Conservation (phyloP, 2,888 invertebrate species). For the Bibio marci region DNA sequence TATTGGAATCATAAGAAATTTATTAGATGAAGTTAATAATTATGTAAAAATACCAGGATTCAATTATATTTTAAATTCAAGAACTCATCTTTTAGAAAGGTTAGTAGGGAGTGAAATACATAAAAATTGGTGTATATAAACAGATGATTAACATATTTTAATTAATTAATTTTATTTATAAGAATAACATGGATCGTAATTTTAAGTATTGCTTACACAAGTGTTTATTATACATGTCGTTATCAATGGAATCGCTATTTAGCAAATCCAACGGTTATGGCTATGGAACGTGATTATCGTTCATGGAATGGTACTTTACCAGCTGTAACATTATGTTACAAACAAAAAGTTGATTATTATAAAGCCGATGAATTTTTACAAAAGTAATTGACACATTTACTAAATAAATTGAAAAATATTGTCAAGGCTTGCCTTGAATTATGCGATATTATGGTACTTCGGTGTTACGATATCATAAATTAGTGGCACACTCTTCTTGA, state of each 20-base stretch:
- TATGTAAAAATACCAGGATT: no score
- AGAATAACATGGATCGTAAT: not conserved
- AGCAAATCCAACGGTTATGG: constrained; percentile 24
- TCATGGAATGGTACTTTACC: constrained; percentile 26
- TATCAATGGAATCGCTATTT: constrained; percentile 18
- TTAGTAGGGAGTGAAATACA: no score
- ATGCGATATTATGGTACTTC: no score
- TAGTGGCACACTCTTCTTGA: no score
- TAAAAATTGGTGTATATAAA: no score
- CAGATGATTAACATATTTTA: no score
- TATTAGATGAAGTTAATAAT: no score
- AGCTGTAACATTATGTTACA: constrained; percentile 25
- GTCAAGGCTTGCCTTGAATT: not conserved
- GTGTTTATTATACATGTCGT: not conserved
- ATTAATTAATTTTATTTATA: no score
- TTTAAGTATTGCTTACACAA: not conserved
- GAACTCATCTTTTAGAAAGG: no score
- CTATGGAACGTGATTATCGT: constrained; percentile 25
- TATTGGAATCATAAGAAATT: no score
- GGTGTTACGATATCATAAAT: no score
- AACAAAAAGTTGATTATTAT: constrained; percentile 21
- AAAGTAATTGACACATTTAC: constrained; percentile 10
- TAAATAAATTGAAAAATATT: constrained; percentile 1
- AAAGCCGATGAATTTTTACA: constrained; percentile 21
- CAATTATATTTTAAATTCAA: no score